A percentile compares a stretch with the other conserved stretches of the same genome.
phyloP scores from a whole-genome alignment of 2,113 vertebrate species.

The Alouatta palliata region DNA sequence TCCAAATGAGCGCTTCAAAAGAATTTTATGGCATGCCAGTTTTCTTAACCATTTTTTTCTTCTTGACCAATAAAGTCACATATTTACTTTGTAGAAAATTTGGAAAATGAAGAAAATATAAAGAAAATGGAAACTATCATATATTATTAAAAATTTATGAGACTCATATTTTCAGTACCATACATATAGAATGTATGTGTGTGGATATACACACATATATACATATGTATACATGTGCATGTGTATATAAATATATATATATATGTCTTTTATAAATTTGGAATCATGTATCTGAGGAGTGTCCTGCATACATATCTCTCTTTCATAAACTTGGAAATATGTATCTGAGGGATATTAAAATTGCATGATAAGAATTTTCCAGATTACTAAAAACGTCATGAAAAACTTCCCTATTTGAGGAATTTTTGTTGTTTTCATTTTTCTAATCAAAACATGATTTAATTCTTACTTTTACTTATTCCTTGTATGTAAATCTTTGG shows the following conservation, averaged over 20 bases:
- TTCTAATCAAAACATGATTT: neutral
- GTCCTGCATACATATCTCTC: neutral
- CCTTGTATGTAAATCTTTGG: neutral
- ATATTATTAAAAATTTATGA: neutral
- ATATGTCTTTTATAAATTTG: neutral
- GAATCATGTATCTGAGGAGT: neutral
- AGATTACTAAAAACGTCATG: neutral
- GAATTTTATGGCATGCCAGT: neutral
- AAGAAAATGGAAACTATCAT: neutral
- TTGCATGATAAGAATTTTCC: neutral
- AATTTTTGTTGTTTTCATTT: neutral
- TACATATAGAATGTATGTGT: neutral
- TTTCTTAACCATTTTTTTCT: neutral
- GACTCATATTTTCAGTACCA: neutral
- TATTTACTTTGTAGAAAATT: neutral
- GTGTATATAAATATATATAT: neutral
- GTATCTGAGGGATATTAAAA: neutral
- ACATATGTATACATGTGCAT: neutral
- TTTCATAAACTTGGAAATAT: neutral
- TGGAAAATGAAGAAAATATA: neutral
- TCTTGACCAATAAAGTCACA: neutral
- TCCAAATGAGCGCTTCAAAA: neutral
- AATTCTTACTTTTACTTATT: constrained; percentile 25
- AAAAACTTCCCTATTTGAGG: neutral
- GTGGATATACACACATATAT: no score